These are phyloP conservation scores for Embiotoca jacksoni DNA, from an alignment of 2,113 vertebrate species.

Conservation along the genomic window DNA sequence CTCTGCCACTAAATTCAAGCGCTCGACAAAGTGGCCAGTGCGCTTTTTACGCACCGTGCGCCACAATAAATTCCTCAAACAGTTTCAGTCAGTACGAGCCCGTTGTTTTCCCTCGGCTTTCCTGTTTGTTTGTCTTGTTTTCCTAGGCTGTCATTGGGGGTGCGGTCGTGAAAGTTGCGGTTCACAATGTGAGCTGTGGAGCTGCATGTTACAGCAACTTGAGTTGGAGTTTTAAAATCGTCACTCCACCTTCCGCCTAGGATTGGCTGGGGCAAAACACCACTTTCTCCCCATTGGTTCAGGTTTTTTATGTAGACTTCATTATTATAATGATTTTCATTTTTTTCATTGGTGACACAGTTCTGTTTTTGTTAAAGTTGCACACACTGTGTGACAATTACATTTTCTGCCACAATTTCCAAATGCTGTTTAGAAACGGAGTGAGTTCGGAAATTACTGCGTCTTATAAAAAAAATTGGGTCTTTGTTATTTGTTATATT, in stretches of 20 bases:
- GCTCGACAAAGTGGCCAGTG: conserved; percentile 37
- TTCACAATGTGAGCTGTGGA: conserved; percentile 64
- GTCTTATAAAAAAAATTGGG: neutral
- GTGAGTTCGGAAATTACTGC: neutral
- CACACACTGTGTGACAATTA: conserved; percentile 16
- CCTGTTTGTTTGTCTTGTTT: conserved; percentile 67
- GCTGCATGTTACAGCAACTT: conserved; percentile 75
- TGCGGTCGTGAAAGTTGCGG: conserved; percentile 54
- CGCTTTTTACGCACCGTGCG: conserved; percentile 74
- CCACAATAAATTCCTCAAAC: conserved; percentile 58
- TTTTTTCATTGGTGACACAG: conserved; percentile 29
- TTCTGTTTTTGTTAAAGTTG: conserved; percentile 53
- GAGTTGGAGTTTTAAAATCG: conserved; percentile 73
- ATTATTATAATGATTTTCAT: conserved; percentile 57
- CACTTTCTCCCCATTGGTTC: conserved; percentile 69
- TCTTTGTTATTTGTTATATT: neutral
- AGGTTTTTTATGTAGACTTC: conserved; percentile 34
- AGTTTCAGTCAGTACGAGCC: conserved; percentile 29
- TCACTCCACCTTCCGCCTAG: conserved; percentile 74
- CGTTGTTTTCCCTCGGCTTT: conserved; percentile 46
- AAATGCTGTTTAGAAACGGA: neutral
- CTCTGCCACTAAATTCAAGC: neutral
- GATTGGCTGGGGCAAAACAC: conserved; percentile 75
- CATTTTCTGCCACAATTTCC: neutral
- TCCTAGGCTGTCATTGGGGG: conserved; percentile 46